Evolutionary conservation across 2,888 invertebrate species (phyloP), one percentile per base, ranked within the genome.

Genomic region (Tipula lateralis): DNA sequence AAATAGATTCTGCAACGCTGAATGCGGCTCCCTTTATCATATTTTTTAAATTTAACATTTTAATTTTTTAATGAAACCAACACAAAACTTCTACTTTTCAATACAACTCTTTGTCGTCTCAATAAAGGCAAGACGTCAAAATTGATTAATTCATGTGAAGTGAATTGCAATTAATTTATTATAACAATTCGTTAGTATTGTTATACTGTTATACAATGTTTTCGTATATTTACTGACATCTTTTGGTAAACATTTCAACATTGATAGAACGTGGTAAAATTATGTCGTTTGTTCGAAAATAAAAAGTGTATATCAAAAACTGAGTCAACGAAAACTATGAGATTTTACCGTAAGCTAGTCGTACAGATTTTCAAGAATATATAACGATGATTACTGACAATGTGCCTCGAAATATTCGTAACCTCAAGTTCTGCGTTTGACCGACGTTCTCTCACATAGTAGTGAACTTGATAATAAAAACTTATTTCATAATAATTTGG

Each of bases 21-120:
- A 99, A 92, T 34, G 98, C 98, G 83, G 96, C 97, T 84, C 98
- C 97, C 91, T 99, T 99, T 5, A 99, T 95, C 34, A 95, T 94
- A 90, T 99, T 99, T 85, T 99, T 95, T 85, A 99, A 94, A 92
- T 96, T 97, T 91, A 99, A 98, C 98, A 99, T 99, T 88, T 87
- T 90, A 80, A 29, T 34, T n/a, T 44, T 39, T 39, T 12, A 36
- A 39, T 9, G 9, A 32, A 9, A 32, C 32, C 6, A 36, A n/a
- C n/a, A n/a, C n/a, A n/a, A n/a, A n/a, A n/a, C n/a, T n/a, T n/a
- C n/a, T n/a, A n/a, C n/a, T n/a, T 32, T 36, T 34, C 36, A 19
- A 19, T 36, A 36, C 44, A 44, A 30, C 13, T 82, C 19, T 30
- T 29, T 81, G 84, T 66, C 24, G 44, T 66, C 19, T 24, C 6